Evolutionary conservation across 2,888 invertebrate species (phyloP).

Genomic region (Hemistola chrysoprasaria): DNA sequence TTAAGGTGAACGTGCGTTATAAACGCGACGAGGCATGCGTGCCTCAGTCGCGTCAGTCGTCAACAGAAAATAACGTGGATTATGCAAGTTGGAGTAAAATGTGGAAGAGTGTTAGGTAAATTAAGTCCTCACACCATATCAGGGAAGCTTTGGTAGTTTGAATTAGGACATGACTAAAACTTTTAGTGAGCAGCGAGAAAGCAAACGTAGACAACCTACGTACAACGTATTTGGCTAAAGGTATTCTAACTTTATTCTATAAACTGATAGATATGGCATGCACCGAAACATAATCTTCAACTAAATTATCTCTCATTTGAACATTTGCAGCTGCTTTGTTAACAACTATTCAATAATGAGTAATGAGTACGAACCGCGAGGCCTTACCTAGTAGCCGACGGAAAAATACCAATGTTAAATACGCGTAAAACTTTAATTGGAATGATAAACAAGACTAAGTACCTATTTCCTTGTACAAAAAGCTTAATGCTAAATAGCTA

Average conservation of each 20-base stretch:
- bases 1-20: conserved; percentile 46
- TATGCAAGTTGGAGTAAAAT: conserved; percentile 77
- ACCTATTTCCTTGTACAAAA: too few relatives aligned
- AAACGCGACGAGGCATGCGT: conserved; percentile 60
- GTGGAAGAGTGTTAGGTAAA: conserved; percentile 76
- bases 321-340: too few relatives aligned
- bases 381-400: conserved; percentile 5
- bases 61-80: conserved; percentile 77
- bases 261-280: too few relatives aligned
- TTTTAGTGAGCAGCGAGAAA: too few relatives aligned
- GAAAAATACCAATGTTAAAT: conserved; percentile 12
- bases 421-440: conserved; percentile 1
- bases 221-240: too few relatives aligned
- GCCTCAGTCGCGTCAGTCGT: conserved; percentile 70
- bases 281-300: too few relatives aligned
- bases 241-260: too few relatives aligned
- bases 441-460: background rate
- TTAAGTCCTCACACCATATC: conserved; percentile 38
- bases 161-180: conserved; percentile 31
- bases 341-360: background rate
- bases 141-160: conserved; percentile 34
- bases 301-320: too few relatives aligned
- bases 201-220: too few relatives aligned
- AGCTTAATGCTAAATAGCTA: too few relatives aligned
- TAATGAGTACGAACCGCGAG: conserved; percentile 16